Evolutionary conservation across 2,888 invertebrate genomes (phyloP).

Genomic region (Philhelius pedissequus): DNA sequence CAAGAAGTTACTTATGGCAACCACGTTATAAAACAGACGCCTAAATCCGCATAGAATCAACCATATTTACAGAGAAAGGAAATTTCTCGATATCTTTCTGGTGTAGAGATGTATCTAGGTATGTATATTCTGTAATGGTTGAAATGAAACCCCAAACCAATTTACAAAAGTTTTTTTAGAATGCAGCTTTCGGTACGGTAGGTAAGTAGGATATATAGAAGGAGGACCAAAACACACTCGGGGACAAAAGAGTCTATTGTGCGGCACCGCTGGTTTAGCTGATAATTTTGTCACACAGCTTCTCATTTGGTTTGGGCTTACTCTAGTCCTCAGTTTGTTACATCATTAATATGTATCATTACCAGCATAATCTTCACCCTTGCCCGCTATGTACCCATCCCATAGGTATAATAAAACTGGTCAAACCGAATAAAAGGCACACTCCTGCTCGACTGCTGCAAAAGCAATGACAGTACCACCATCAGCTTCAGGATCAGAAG

Average conservation of each 20-base stretch:
- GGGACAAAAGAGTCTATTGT: constrained; percentile 29
- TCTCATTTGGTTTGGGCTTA: constrained; percentile 14
- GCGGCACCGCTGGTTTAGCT: background rate
- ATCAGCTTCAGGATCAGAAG: background rate
- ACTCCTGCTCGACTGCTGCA: background rate
- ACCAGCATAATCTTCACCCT: constrained; percentile 61
- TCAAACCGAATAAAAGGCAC: constrained; percentile 7
- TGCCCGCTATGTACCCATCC: background rate
- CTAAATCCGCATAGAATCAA: background rate
- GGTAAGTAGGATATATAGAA: too few relatives aligned
- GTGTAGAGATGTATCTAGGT: background rate
- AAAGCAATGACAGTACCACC: background rate
- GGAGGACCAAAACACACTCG: background rate
- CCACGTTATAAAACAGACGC: constrained; percentile 15
- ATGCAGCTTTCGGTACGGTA: background rate
- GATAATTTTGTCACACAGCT: constrained; percentile 49
- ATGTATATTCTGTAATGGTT: background rate
- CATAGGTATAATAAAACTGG: background rate
- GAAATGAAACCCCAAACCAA: constrained; percentile 3
- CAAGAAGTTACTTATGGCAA: constrained; percentile 35
- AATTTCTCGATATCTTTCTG: constrained; percentile 13
- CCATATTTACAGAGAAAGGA: background rate
- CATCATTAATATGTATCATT: constrained; percentile 68
- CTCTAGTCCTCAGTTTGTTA: constrained; percentile 42
- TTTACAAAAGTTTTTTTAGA: constrained; percentile 27